phyloP scores from a whole-genome alignment of 2,888 invertebrate species.

The Melinopterus prodromus region DNA sequence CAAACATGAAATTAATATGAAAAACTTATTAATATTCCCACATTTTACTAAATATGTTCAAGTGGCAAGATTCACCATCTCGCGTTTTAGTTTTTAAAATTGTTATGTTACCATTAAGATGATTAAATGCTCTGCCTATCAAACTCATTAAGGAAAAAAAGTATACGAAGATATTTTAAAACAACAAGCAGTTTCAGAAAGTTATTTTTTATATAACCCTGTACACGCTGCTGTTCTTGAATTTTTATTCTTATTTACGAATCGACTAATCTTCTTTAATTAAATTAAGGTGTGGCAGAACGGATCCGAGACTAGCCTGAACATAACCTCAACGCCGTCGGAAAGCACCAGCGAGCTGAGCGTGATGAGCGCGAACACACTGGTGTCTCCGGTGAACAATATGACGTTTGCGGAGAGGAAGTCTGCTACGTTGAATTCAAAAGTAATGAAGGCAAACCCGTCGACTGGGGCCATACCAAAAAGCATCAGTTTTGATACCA shows the following conservation, averaged over 20 bases:
- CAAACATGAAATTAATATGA: no score
- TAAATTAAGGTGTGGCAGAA: constrained; percentile 53
- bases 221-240: neutral
- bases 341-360: constrained; percentile 56
- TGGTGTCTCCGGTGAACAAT: constrained; percentile 38
- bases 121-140: no score
- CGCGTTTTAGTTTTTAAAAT: no score
- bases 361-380: constrained; percentile 49
- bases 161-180: no score
- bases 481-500: constrained; percentile 91
- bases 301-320: constrained; percentile 56
- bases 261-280: no score
- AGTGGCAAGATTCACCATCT: no score
- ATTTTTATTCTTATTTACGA: neutral
- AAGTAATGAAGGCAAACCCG: constrained; percentile 57
- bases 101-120: no score
- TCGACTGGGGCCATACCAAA: constrained; percentile 90
- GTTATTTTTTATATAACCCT: no score
- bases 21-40: no score
- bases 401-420: constrained; percentile 33
- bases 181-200: no score
- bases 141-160: no score
- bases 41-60: no score
- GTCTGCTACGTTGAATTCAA: constrained; percentile 40
- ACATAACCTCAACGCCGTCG: constrained; percentile 55